Conservation (phyloP, 1,140 invertebrate genomes). For the Drosophila pseudoobscura region DNA sequence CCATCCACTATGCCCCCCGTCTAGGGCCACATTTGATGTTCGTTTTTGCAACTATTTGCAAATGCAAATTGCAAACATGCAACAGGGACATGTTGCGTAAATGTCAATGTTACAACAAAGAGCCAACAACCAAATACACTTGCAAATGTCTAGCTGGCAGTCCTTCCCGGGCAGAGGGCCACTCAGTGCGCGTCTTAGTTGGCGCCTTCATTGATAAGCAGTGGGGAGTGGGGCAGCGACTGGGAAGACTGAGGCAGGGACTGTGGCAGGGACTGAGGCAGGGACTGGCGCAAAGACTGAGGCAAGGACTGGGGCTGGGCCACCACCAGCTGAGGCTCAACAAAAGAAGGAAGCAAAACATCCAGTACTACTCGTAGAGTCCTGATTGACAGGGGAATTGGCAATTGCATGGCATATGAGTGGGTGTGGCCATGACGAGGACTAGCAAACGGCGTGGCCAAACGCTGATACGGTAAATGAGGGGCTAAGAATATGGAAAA, state of each 20-base stretch:
- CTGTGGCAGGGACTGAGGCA: not conserved
- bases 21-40: slow-evolving; percentile 75
- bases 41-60: slow-evolving; percentile 81
- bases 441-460: slow-evolving; percentile 13
- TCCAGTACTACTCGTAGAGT: slow-evolving; percentile 24
- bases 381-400: slow-evolving; percentile 47
- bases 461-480: slow-evolving; percentile 7
- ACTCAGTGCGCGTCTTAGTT: slow-evolving; percentile 33
- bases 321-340: slow-evolving; percentile 6
- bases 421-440: slow-evolving; percentile 28
- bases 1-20: slow-evolving; percentile 4
- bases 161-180: slow-evolving; percentile 28
- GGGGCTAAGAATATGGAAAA: not conserved
- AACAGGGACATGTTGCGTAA: slow-evolving; percentile 82
- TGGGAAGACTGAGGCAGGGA: not conserved
- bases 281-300: no score
- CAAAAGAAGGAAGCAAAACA: slow-evolving; percentile 32
- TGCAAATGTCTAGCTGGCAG: slow-evolving; percentile 35
- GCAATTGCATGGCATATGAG: slow-evolving; percentile 43
- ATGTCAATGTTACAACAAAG: slow-evolving; percentile 65
- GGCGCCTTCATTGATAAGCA: slow-evolving; percentile 53
- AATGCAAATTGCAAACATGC: slow-evolving; percentile 82
- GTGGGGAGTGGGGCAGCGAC: not conserved
- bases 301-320: not conserved
- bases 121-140: slow-evolving; percentile 44